Conservation (phyloP, 2,888 invertebrate species). For the Ophion obscuratus region DNA sequence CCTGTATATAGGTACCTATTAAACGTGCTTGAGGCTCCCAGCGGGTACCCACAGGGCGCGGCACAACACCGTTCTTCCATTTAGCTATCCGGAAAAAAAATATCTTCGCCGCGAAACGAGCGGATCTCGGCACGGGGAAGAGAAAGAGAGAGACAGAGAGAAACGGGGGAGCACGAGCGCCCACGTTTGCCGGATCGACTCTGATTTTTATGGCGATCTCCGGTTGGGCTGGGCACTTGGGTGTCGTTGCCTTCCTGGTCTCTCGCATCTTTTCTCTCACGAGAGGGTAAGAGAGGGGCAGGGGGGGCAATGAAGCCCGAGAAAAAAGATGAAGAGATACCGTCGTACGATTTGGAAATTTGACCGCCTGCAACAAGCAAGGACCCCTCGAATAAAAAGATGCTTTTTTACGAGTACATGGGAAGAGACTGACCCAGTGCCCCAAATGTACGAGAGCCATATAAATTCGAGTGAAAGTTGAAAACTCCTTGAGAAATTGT, state of each 20-base stretch:
- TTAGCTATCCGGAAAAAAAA: slow-evolving; percentile 77
- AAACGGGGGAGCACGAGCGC: slow-evolving; percentile 37
- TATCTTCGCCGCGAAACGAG: slow-evolving; percentile 50
- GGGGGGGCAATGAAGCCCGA: slow-evolving; percentile 12
- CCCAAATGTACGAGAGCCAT: slow-evolving; percentile 30
- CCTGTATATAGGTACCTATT: slow-evolving; percentile 50
- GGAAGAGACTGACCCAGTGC: slow-evolving; percentile 50
- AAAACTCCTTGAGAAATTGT: slow-evolving; percentile 8
- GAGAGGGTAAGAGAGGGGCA: neutral
- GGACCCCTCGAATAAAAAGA: slow-evolving; percentile 22
- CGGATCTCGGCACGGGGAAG: slow-evolving; percentile 36
- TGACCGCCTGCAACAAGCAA: slow-evolving; percentile 44
- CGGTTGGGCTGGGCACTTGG: slow-evolving; percentile 63
- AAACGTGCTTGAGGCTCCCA: slow-evolving; percentile 51
- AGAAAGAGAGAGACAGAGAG: slow-evolving; percentile 19
- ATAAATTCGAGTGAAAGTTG: slow-evolving; percentile 19
- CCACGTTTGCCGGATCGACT: slow-evolving; percentile 56
- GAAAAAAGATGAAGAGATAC: slow-evolving; percentile 39
- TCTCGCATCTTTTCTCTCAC: slow-evolving; percentile 45
- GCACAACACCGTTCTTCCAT: slow-evolving; percentile 82
- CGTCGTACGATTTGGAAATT: slow-evolving; percentile 29
- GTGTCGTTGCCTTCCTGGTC: slow-evolving; percentile 60
- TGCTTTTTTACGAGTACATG: slow-evolving; percentile 8
- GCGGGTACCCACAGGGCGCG: slow-evolving; percentile 57
- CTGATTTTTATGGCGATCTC: slow-evolving; percentile 64